Base-by-base conservation (phyloP, 2,113 vertebrate genomes). In the Pluvianellus socialis region DNA sequence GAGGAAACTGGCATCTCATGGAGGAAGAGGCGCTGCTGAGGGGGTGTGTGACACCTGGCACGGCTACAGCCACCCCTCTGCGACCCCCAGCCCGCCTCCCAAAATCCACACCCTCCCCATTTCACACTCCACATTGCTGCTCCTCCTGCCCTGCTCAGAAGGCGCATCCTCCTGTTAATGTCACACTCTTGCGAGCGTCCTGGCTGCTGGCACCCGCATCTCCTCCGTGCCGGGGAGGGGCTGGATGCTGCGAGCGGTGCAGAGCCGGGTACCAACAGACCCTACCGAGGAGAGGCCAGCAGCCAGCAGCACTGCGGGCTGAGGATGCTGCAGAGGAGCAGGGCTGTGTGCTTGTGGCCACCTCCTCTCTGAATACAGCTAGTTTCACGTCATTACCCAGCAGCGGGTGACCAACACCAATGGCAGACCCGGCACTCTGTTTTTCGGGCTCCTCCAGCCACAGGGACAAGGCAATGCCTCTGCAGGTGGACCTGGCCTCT, bases 391-490 rank as follows among this genome's bases (percentile, higher is more conserved):
- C 44, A 38, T 18, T 9, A 20, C 28, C 32, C 61, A 61, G 16
- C 61, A 91, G 80, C 47, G 32, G 30, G 56, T 33, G 47, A 62
- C 24, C 49, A 24, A 20, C 33, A 56, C 18, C 77, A 58, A 4
- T 0, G 6, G 30, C 55, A 50, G 40, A 18, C 15, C 42, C 15
- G n/a, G 30, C 35, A 7, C 26, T 44, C 1, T 0, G 9, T 27
- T 50, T 38, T 50, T 27, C 2, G 0, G 61, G 59, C 20, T 89
- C 33, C 38, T 50, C 40, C 71, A 93, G 35, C 0, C 0, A 42
- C 6, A 3, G 3, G 17, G 33, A 5, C 40, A 74, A 70, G 21
- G 65, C 18, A 33, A 20, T 9, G 38, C 3, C 70, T 21, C 44
- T n/a, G 14, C 3, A 4, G 58, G 12, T 62, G 23, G 20, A 26